Conservation (phyloP, 2,888 invertebrate species). For the Campoletis raptor region DNA sequence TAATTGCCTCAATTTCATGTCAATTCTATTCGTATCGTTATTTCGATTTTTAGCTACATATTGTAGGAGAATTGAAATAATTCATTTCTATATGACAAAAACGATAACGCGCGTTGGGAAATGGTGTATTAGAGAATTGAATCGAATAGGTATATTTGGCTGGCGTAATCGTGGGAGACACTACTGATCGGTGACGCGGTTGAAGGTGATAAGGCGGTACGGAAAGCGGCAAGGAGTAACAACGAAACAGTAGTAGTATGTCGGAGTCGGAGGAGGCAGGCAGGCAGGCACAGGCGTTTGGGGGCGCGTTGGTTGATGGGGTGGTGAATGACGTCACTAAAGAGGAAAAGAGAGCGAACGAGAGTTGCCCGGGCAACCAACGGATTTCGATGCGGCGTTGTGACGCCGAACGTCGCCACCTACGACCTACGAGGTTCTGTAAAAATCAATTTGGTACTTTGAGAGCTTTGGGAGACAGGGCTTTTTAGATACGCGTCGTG, state of each 20-base stretch:
- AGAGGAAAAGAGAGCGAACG: slow-evolving; percentile 47
- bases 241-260: background rate
- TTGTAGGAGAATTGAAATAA: too few relatives aligned
- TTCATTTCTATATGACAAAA: too few relatives aligned
- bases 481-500: slow-evolving; percentile 22
- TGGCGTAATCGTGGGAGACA: background rate
- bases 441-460: slow-evolving; percentile 84
- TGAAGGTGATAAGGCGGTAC: background rate
- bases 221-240: background rate
- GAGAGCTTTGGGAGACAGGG: slow-evolving; percentile 73
- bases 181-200: background rate
- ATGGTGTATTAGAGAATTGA: too few relatives aligned
- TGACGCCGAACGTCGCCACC: slow-evolving; percentile 82
- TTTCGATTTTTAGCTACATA: too few relatives aligned
- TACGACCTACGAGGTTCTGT: slow-evolving; percentile 80
- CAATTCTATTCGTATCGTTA: too few relatives aligned
- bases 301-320: slow-evolving; percentile 44
- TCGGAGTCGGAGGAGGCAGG: background rate
- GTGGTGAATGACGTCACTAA: slow-evolving; percentile 44
- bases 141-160: background rate
- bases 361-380: slow-evolving; percentile 83
- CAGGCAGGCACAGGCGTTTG: background rate
- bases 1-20: too few relatives aligned
- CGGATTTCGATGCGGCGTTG: slow-evolving; percentile 78
- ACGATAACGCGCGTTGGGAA: too few relatives aligned